Evolutionary conservation across 1,140 invertebrate genomes (phyloP).

Genomic region (Leptonema lineaticorne): DNA sequence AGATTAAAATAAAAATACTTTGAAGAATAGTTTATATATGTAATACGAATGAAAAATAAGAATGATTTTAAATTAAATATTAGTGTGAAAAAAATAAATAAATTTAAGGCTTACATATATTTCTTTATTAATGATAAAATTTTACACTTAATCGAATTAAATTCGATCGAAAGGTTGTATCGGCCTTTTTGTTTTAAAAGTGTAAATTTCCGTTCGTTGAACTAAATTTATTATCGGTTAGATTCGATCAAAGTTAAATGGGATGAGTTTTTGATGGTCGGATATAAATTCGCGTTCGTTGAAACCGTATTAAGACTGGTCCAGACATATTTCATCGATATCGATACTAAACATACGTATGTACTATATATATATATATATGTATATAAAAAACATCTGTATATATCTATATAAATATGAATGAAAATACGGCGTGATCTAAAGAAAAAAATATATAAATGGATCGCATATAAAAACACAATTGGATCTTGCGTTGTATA

Average conservation of each 20-base stretch:
- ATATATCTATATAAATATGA: background rate
- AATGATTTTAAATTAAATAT: no score
- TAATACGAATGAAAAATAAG: no score
- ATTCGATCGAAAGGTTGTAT: background rate
- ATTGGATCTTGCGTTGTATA: no score
- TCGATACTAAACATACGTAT: background rate
- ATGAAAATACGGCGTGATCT: background rate
- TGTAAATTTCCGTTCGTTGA: background rate
- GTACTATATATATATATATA: background rate
- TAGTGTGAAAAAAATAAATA: no score
- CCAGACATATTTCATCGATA: background rate
- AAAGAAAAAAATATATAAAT: background rate
- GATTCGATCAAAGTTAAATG: background rate
- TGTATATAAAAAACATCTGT: background rate
- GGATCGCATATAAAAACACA: no score
- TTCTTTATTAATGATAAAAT: no score
- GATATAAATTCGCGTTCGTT: background rate
- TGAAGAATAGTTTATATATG: no score
- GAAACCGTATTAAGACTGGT: background rate
- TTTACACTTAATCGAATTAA: background rate
- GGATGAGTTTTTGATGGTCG: background rate
- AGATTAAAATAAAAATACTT: no score
- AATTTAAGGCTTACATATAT: no score
- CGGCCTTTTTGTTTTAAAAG: no score
- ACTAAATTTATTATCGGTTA: conserved; percentile 6